Percentiles rank a stretch among this genome's conserved stretches.
Conservation (phyloP, 2,888 invertebrate species). For the Xylota sylvarum region DNA sequence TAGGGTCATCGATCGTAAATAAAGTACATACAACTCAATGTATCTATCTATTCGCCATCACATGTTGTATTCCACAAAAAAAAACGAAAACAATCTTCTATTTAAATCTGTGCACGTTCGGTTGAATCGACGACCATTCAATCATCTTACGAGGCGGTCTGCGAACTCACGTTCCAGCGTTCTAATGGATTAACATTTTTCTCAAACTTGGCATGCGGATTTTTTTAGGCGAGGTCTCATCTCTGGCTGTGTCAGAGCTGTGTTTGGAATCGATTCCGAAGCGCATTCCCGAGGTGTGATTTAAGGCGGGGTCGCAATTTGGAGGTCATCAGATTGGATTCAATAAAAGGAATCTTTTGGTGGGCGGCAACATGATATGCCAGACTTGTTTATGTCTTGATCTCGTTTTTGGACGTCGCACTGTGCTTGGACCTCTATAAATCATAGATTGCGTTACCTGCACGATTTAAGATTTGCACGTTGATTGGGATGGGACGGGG, state of each 20-base stretch:
- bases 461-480: constrained; percentile 13
- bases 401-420: constrained; percentile 11
- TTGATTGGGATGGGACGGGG: neutral
- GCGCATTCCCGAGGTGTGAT: constrained; percentile 63
- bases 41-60: constrained; percentile 3
- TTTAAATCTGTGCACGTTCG: constrained; percentile 46
- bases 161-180: constrained; percentile 51
- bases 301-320: constrained; percentile 53
- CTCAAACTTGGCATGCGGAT: constrained; percentile 57
- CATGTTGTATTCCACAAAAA: constrained; percentile 10
- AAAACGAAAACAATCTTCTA: neutral
- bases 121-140: constrained; percentile 13
- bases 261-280: constrained; percentile 45
- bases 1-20: neutral
- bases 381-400: constrained; percentile 38
- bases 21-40: neutral
- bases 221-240: constrained; percentile 70
- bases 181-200: constrained; percentile 67
- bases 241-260: constrained; percentile 45
- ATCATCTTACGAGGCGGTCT: constrained; percentile 34
- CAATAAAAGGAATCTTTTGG: neutral
- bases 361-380: neutral
- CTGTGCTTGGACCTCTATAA: constrained; percentile 29
- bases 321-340: constrained; percentile 52
- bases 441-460: constrained; percentile 43